phyloP scores from a whole-genome alignment of 2,797 vertebrate species.

The Ctenopoma kingsleyae region DNA sequence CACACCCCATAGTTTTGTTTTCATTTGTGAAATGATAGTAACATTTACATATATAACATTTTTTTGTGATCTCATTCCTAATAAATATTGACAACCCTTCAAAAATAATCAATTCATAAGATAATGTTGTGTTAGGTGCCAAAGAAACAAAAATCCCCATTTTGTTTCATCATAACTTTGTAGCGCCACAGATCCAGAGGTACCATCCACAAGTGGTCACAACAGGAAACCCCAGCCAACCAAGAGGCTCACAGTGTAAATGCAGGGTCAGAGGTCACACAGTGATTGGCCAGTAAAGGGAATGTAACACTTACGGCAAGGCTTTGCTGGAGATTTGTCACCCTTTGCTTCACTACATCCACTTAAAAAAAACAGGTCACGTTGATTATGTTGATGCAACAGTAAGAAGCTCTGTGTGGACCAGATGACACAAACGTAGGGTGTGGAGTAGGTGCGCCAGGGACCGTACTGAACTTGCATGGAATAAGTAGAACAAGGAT shows the following conservation, averaged over 20 bases:
- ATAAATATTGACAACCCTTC: no score
- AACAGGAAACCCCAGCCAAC: conserved; percentile 26
- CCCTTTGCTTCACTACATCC: conserved; percentile 13
- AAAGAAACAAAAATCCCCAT: no score
- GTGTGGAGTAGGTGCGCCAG: conserved; percentile 4
- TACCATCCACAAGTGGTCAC: conserved; percentile 43
- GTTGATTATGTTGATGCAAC: conserved; percentile 17
- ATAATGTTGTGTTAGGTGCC: no score
- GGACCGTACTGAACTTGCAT: conserved; percentile 3
- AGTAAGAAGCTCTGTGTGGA: conserved; percentile 3
- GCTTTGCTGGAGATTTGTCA: conserved; percentile 26
- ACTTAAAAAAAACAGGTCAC: background rate
- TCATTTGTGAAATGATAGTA: no score
- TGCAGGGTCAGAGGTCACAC: conserved; percentile 32
- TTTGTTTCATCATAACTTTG: no score
- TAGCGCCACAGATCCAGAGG: background rate
- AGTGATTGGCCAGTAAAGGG: conserved; percentile 49
- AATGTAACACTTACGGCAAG: conserved; percentile 5
- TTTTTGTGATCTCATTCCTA: no score
- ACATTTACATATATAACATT: no score
- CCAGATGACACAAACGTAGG: background rate
- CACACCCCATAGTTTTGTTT: no score
- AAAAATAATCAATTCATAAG: no score
- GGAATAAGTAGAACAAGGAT: conserved; percentile 16
- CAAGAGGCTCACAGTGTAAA: conserved; percentile 29